Base-by-base conservation (phyloP, 1,140 invertebrate genomes). In the Batillaria attramentaria region DNA sequence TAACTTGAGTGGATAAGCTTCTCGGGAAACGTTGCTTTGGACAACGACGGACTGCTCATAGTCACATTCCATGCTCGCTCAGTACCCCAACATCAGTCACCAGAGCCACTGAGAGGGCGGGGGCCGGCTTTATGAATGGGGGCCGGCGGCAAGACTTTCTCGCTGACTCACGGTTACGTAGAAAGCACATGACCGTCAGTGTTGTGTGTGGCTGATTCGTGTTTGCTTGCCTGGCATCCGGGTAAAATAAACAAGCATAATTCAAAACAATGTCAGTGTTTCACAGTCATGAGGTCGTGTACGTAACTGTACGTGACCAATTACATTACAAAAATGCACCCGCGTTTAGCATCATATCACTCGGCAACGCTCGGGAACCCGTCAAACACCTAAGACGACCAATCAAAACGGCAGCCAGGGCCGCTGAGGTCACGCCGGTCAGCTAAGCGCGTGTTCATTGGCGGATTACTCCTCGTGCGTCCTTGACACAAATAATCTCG, bases 351-450 rank as follows among this genome's bases (percentile, higher is more conserved):
- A 46, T 42, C 35, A 16, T 10, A 70, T 70, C 68, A 70, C 68
- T 70, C 68, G 42, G 68, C 68, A 70, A 70, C 68, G 68, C 5
- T 70, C 42, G 42, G 6, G n/a, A n/a, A 70, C 41, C n/a, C 35
- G 68, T 37, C 4, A 70, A 70, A 24, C 8, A 28, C 2, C 3
- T 37, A 24, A 24, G 24, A 70, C 68, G 33, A 31, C 68, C 68
- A 70, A 70, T 70, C 68, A 70, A 70, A 70, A 43, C n/a, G 41
- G 33, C 24, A 16, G 16, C 28, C 50, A 13, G 24, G 41, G 50
- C 33, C 42, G 31, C 50, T 39, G 10, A 5, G n/a, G 41, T 43
- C 50, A 31, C 39, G 35, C 31, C 50, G 68, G 41, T 70, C 42
- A 43, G 68, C 68, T 46, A 70, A 8, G 24, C 3, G 41, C 39